These are phyloP conservation scores for Falco naumanni DNA, from an alignment of 2,797 vertebrate genomes.

Conservation along the genomic window DNA sequence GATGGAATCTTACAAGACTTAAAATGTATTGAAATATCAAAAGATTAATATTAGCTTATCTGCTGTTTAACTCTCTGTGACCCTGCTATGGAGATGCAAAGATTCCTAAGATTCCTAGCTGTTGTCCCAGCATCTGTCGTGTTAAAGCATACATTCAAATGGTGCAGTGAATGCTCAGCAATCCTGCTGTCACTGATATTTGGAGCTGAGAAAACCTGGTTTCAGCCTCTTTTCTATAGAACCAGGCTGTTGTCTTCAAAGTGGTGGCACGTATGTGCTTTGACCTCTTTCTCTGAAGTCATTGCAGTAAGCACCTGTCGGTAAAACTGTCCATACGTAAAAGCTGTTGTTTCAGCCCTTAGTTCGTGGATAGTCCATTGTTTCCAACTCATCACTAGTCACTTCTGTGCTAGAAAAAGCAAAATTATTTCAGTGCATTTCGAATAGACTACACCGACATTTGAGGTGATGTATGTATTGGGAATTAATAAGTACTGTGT, in stretches of 20 bases:
- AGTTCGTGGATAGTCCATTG: neutral
- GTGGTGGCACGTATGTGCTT: neutral
- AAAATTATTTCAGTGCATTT: neutral
- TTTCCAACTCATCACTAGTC: neutral
- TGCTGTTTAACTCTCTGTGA: neutral
- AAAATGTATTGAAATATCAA: neutral
- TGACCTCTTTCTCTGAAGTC: neutral
- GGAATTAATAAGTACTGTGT: neutral
- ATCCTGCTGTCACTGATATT: neutral
- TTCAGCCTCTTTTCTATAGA: neutral
- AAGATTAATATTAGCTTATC: neutral
- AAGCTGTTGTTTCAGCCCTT: neutral
- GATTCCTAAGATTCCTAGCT: neutral
- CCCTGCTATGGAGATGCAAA: neutral
- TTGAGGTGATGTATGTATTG: neutral
- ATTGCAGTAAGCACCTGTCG: neutral
- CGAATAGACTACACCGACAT: accelerated
- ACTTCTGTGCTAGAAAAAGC: neutral
- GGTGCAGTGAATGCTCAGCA: neutral
- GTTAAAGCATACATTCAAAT: neutral
- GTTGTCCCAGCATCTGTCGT: neutral
- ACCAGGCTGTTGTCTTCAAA: neutral
- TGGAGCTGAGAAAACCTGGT: neutral
- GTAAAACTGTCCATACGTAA: neutral
- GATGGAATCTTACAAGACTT: neutral